These are phyloP conservation scores for Drosophila triauraria DNA, from an alignment of 1,140 invertebrate species.

Conservation along the genomic window DNA sequence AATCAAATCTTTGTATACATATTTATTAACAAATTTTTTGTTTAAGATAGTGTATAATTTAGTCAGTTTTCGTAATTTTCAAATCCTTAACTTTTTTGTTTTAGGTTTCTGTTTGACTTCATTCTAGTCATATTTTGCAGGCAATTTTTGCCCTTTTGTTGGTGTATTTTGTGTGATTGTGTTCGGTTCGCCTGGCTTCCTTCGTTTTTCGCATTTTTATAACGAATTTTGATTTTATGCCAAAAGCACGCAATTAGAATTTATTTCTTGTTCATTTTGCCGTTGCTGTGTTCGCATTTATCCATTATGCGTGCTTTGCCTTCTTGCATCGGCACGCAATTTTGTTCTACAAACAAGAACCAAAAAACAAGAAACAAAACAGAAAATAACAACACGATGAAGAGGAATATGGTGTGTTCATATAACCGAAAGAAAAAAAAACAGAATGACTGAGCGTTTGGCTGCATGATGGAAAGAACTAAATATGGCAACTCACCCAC, in stretches of 20 bases:
- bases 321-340: slow-evolving; percentile 57
- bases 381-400: slow-evolving; percentile 29
- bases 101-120: slow-evolving; percentile 34
- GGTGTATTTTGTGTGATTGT: slow-evolving; percentile 31
- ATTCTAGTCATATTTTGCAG: slow-evolving; percentile 64
- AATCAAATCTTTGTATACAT: not conserved
- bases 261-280: slow-evolving; percentile 63
- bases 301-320: slow-evolving; percentile 44
- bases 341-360: slow-evolving; percentile 50
- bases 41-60: too few relatives aligned
- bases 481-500: slow-evolving; percentile 38
- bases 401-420: slow-evolving; percentile 23
- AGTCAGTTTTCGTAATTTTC: too few relatives aligned
- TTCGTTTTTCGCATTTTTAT: slow-evolving; percentile 63
- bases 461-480: slow-evolving; percentile 33
- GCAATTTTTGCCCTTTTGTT: slow-evolving; percentile 53
- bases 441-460: slow-evolving; percentile 45
- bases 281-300: slow-evolving; percentile 37
- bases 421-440: not conserved
- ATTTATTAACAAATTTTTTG: not conserved
- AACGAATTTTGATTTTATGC: slow-evolving; percentile 77
- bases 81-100: slow-evolving; percentile 15
- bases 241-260: slow-evolving; percentile 80
- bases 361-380: slow-evolving; percentile 4
- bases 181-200: slow-evolving; percentile 36